Percentiles rank a stretch among this genome's conserved stretches.
Evolutionary conservation across 2,888 invertebrate species (phyloP).

Genomic region (Apeira syringaria): DNA sequence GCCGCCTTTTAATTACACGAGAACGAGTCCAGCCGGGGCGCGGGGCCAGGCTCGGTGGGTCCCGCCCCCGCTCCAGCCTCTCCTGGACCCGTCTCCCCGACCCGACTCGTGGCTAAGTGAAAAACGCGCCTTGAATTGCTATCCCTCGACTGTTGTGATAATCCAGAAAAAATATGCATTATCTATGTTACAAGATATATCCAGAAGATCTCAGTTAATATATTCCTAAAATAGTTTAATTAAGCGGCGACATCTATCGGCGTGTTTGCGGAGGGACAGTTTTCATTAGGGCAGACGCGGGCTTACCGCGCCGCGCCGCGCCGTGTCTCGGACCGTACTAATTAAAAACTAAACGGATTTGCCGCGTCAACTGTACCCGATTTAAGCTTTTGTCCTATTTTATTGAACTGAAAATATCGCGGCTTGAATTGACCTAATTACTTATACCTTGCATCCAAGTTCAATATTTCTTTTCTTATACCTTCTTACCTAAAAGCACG

Average conservation of each 20-base stretch:
- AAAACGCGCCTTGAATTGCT: conserved; percentile 1
- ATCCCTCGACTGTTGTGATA: too few species aligned
- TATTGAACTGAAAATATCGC: conserved; percentile 8
- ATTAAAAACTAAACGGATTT: conserved; percentile 50
- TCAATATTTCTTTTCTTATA: too few species aligned
- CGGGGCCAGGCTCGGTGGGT: background rate
- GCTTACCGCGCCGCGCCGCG: conserved; percentile 6
- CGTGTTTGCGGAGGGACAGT: conserved; percentile 44
- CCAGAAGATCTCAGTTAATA: conserved; percentile 36
- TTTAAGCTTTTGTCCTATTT: conserved; percentile 16
- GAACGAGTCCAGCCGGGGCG: background rate
- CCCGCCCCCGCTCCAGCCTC: background rate
- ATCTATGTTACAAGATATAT: too few species aligned
- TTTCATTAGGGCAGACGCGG: conserved; percentile 45
- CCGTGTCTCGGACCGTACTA: conserved; percentile 25
- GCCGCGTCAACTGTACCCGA: conserved; percentile 23
- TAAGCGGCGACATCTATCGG: conserved; percentile 54
- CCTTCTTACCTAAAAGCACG: too few species aligned
- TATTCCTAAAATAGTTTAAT: conserved; percentile 63
- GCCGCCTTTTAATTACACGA: conserved; percentile 47
- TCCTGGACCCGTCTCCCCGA: background rate
- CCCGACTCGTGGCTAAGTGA: background rate
- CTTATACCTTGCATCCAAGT: too few species aligned
- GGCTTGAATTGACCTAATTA: too few species aligned
- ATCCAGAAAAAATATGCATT: too few species aligned